Evolutionary conservation across 2,888 invertebrate species (phyloP), one percentile per base, ranked within the genome.

Genomic region (Timema cristinae): DNA sequence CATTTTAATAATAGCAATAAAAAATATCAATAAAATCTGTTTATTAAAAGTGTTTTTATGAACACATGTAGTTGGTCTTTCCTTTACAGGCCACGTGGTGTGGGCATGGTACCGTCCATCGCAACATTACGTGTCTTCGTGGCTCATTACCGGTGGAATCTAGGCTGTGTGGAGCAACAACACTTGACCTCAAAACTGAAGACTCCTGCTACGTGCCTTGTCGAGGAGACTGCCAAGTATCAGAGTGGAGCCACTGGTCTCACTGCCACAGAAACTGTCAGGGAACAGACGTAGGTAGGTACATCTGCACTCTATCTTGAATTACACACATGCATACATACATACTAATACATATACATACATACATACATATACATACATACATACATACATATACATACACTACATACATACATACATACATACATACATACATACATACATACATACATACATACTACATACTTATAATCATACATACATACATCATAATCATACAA

Each of bases 211-310:
- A 81, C 73, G 79, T 82, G 10, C 80, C 81, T 2, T 82, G 83
- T 73, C 78, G 79, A 59, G 79, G 80, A 16, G 82, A 82, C 73
- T 83, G 83, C 75, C 79, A 80, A 13, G 79, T 83, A 52, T 80
- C 81, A 6, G 79, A 81, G 9, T 83, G 83, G 83, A 80, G 81
- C 10, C 78, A 78, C 15, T 83, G 83, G 83, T 80, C 81, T 0
- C 79, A 80, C 50, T 83, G 83, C 74, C 81, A 80, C 69, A 77
- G 80, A 0, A 79, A 79, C 70, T 80, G 80, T 72, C 76, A 76
- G 54, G 74, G 71, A 32, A 66, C 71, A 15, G 75, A 71, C 15
- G 70, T 73, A 67, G 78, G 78, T 79, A 72, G 71, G 69, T 70
- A 6, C 54, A 32, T 32, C 4, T 9, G 0, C 15, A 4, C 32